These are phyloP conservation scores for Erebia palarica DNA, from an alignment of 2,888 invertebrate species.

Conservation along the genomic window DNA sequence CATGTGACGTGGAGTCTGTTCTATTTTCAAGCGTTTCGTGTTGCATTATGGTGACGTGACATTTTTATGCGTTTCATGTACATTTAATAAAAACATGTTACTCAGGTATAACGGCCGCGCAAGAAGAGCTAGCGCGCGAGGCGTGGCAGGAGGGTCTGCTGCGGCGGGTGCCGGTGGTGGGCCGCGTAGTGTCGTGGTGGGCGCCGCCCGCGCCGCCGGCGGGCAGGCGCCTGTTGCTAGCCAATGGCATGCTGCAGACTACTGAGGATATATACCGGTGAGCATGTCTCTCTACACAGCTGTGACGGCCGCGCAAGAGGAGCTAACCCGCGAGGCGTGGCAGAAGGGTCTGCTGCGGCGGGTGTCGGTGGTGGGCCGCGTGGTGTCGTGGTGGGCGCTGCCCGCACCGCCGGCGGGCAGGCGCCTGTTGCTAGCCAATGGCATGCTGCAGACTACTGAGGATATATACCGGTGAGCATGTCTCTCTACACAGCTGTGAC, in stretches of 20 bases:
- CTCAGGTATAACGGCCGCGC: constrained; percentile 95
- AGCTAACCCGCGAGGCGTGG: constrained; percentile 95
- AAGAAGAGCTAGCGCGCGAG: constrained; percentile 94
- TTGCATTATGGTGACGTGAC: too few species aligned
- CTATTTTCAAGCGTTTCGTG: too few species aligned
- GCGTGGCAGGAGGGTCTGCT: constrained; percentile 97
- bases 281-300: constrained; percentile 74
- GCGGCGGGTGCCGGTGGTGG: constrained; percentile 96
- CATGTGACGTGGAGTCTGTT: too few species aligned
- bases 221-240: constrained; percentile 90
- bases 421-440: constrained; percentile 92
- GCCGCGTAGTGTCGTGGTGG: constrained; percentile 98
- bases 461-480: constrained; percentile 56
- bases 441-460: constrained; percentile 78
- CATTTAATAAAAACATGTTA: not conserved
- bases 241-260: constrained; percentile 86
- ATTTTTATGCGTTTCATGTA: too few species aligned
- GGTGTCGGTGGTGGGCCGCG: constrained; percentile 95
- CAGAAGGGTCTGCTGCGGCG: constrained; percentile 93
- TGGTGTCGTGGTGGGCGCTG: constrained; percentile 98
- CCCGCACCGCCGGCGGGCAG: constrained; percentile 84
- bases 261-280: constrained; percentile 60
- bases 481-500: constrained; percentile 88
- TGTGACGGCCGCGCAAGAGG: constrained; percentile 96
- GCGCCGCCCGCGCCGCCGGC: constrained; percentile 87